These are phyloP conservation scores for Drosophila malerkotliana DNA, from an alignment of 1,140 invertebrate species.

Conservation along the genomic window DNA sequence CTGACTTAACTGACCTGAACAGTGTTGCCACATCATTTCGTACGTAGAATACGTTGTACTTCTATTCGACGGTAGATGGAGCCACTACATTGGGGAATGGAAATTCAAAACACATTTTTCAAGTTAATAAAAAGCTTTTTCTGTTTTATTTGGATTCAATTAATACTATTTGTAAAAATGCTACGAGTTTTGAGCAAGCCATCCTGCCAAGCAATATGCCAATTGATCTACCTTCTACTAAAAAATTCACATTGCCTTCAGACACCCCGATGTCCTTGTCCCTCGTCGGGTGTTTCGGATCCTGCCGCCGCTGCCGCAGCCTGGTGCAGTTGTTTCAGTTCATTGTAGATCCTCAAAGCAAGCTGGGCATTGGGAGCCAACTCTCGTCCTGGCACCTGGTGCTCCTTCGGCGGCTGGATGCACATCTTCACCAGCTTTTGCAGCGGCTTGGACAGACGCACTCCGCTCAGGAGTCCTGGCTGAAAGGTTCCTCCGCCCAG, in stretches of 20 bases:
- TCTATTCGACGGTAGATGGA: not conserved
- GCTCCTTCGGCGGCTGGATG: constrained; percentile 68
- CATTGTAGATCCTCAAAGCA: constrained; percentile 69
- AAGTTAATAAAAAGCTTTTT: constrained; percentile 33
- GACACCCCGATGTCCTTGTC: constrained; percentile 8
- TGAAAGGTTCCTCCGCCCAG: constrained; percentile 65
- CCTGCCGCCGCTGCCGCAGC: constrained; percentile 58
- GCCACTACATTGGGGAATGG: not conserved
- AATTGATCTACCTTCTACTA: constrained; percentile 43
- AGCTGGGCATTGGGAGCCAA: constrained; percentile 68
- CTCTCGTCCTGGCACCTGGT: constrained; percentile 57
- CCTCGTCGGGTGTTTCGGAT: constrained; percentile 32
- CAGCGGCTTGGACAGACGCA: constrained; percentile 49
- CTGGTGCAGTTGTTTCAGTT: constrained; percentile 72
- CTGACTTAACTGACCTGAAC: too few relatives aligned
- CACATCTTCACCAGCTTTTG: constrained; percentile 68
- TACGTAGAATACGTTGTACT: too few relatives aligned
- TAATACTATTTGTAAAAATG: constrained; percentile 59
- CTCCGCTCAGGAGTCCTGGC: constrained; percentile 65
- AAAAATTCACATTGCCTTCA: constrained; percentile 7
- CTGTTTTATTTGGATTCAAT: constrained; percentile 48
- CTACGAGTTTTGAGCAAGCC: constrained; percentile 49
- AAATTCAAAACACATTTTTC: not conserved
- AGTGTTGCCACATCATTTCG: too few relatives aligned
- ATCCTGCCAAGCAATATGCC: constrained; percentile 14